Percentiles rank a stretch among this genome's conserved stretches.
phyloP scores from a whole-genome alignment of 2,113 vertebrate genomes.

The Motacilla alba region DNA sequence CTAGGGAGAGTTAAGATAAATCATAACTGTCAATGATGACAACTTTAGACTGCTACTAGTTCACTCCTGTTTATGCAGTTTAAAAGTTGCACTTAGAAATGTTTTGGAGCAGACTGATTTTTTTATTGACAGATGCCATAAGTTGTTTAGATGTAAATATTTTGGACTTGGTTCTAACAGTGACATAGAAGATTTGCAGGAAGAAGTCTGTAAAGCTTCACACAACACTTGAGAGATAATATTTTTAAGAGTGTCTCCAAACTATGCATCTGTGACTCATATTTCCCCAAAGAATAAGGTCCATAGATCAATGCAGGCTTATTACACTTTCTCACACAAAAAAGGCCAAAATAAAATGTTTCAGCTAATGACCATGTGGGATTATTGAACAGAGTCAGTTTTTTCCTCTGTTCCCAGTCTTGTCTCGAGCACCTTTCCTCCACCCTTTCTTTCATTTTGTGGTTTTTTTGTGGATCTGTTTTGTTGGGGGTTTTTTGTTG shows the following conservation, averaged over 20 bases:
- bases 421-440: background rate
- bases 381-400: constrained; percentile 7
- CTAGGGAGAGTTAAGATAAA: constrained; percentile 74
- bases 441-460: rapidly evolving
- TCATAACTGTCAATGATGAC: constrained; percentile 76
- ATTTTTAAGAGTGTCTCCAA: constrained; percentile 67
- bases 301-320: constrained; percentile 65
- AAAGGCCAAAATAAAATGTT: constrained; percentile 15
- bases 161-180: constrained; percentile 52
- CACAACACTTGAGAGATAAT: constrained; percentile 74
- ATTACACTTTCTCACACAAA: constrained; percentile 57
- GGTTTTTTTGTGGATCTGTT: background rate
- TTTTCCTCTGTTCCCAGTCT: background rate
- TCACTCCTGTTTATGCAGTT: constrained; percentile 72
- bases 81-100: constrained; percentile 65
- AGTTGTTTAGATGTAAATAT: constrained; percentile 67
- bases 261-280: constrained; percentile 68
- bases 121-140: constrained; percentile 70
- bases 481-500: background rate
- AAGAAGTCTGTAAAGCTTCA: constrained; percentile 74
- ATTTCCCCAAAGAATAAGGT: constrained; percentile 69
- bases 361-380: background rate
- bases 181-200: constrained; percentile 62
- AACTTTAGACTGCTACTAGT: constrained; percentile 78
- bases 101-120: constrained; percentile 40